Percentiles rank a stretch among this genome's conserved stretches.
phyloP scores from a whole-genome alignment of 2,797 vertebrate genomes.

The Alectoris magna region DNA sequence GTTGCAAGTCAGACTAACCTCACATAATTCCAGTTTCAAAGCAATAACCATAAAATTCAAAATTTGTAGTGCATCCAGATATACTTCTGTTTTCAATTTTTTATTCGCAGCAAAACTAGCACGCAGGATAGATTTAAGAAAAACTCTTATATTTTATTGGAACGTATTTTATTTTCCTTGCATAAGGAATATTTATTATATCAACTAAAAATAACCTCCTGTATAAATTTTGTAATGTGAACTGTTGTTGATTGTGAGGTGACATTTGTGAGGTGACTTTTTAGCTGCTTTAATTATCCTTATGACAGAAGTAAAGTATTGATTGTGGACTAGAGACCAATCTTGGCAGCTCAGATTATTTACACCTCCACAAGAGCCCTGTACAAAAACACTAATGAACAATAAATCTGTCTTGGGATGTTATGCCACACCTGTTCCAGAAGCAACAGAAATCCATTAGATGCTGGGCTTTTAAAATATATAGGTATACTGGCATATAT shows the following conservation, averaged over 20 bases:
- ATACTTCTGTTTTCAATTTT: constrained; percentile 69
- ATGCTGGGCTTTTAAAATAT: constrained; percentile 71
- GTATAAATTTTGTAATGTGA: constrained; percentile 81
- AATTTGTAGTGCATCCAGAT: constrained; percentile 62
- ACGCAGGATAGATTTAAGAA: constrained; percentile 63
- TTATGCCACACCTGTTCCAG: constrained; percentile 85
- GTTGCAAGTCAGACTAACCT: constrained; percentile 59
- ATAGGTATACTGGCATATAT: constrained; percentile 67
- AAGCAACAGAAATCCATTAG: constrained; percentile 82
- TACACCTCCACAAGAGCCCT: constrained; percentile 82
- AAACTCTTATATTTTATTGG: constrained; percentile 71
- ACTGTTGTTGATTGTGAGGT: constrained; percentile 79
- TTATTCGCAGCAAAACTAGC: constrained; percentile 70
- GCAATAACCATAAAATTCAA: constrained; percentile 69
- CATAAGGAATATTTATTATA: constrained; percentile 83
- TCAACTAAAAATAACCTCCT: constrained; percentile 80
- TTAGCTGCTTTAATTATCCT: constrained; percentile 84
- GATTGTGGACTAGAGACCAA: constrained; percentile 84
- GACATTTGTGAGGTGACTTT: constrained; percentile 83
- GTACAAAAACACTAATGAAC: constrained; percentile 86
- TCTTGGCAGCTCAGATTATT: constrained; percentile 84
- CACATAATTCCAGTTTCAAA: constrained; percentile 68
- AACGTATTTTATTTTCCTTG: constrained; percentile 69
- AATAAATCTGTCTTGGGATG: constrained; percentile 83
- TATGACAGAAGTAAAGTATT: constrained; percentile 86